phyloP scores from a whole-genome alignment of 2,888 invertebrate genomes.

The Epirrhoe tristata region DNA sequence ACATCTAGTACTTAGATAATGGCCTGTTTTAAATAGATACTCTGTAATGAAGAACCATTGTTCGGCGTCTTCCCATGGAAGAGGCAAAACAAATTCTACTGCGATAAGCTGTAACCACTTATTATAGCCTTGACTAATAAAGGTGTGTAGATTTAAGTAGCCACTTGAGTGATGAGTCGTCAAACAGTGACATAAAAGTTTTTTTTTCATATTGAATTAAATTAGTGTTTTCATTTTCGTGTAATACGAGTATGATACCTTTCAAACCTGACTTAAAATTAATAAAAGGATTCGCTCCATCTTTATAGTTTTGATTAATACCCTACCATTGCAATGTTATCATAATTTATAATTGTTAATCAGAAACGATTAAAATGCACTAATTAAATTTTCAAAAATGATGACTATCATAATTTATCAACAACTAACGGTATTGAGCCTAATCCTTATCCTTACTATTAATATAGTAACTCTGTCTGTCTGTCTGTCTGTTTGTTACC shows the following conservation, averaged over 20 bases:
- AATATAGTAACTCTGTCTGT: too few relatives aligned
- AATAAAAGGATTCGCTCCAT: too few relatives aligned
- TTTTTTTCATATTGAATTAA: not conserved
- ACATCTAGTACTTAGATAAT: conserved; percentile 21
- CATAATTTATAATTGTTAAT: too few relatives aligned
- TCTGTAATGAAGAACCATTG: conserved; percentile 35
- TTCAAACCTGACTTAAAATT: too few relatives aligned
- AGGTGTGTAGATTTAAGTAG: conserved; percentile 11
- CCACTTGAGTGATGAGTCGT: conserved; percentile 13
- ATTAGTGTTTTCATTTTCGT: not conserved
- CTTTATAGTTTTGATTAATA: too few relatives aligned
- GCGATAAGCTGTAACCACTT: conserved; percentile 24
- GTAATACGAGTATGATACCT: not conserved
- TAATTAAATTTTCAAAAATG: too few relatives aligned
- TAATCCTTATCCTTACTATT: too few relatives aligned
- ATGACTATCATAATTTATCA: too few relatives aligned
- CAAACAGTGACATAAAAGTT: not conserved
- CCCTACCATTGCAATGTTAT: too few relatives aligned
- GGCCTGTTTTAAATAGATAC: conserved; percentile 34
- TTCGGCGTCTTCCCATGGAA: conserved; percentile 40
- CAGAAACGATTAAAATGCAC: too few relatives aligned
- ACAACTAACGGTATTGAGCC: too few relatives aligned
- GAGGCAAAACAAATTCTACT: conserved; percentile 32
- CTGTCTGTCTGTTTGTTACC: too few relatives aligned
- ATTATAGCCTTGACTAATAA: conserved; percentile 32